Evolutionary conservation across 2,113 vertebrate species (phyloP).

Genomic region (Astur gentilis): DNA sequence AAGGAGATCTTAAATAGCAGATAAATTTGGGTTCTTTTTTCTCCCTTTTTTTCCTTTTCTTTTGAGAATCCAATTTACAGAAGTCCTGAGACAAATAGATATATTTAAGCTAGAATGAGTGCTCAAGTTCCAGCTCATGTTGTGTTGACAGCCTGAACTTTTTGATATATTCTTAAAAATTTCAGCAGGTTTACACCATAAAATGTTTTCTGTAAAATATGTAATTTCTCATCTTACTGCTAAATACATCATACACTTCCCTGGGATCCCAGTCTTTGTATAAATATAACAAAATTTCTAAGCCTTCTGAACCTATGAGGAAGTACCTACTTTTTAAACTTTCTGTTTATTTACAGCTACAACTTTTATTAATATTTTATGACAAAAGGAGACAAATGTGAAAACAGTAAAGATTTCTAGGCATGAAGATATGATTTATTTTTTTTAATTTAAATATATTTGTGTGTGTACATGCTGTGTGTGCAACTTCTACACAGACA

Average conservation of each 20-base stretch:
- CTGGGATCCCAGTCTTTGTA: not conserved
- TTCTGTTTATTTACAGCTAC: not conserved
- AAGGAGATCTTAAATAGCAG: not conserved
- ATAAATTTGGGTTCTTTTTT: not conserved
- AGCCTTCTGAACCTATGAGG: not conserved
- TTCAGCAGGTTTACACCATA: not conserved
- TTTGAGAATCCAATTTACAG: not conserved
- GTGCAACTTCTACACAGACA: not conserved
- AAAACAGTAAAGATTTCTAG: not conserved
- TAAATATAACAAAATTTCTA: not conserved
- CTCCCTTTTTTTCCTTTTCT: not conserved
- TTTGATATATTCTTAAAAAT: not conserved
- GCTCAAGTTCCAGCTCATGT: not conserved
- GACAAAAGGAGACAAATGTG: not conserved
- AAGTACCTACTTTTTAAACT: not conserved
- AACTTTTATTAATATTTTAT: not conserved
- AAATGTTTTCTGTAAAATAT: not conserved
- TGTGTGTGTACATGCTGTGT: fast-evolving
- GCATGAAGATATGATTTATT: not conserved
- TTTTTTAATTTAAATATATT: not conserved
- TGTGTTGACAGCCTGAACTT: not conserved
- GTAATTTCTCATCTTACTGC: fast-evolving
- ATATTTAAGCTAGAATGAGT: fast-evolving
- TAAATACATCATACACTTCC: not conserved
- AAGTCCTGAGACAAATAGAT: not conserved